Evolutionary conservation across 2,113 vertebrate species (phyloP), one percentile per base, ranked within the genome.

Genomic region (Prionailurus viverrinus): DNA sequence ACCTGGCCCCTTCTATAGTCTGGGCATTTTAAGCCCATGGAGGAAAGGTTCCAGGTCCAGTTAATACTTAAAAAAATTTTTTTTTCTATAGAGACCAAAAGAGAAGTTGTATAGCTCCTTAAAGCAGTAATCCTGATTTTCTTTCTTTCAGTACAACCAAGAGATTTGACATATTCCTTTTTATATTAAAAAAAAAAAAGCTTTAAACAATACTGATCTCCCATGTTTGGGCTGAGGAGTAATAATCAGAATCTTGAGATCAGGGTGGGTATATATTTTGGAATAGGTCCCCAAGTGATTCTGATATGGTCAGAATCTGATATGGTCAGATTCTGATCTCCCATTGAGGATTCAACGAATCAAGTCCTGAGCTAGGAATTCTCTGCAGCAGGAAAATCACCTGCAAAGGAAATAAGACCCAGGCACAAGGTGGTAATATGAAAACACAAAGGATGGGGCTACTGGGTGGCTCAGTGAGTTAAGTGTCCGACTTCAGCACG

Each of bases 241-340:
- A 95, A 36, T 92, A 87, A 76, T 90, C 18, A 78, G 68, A 90
- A 84, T 90, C 74, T 63, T 69, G 61, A 61, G 73, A 89, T 33
- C 91, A 12, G 6, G 18, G 8, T 61, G 16, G 7, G 55, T 87
- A 65, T 25, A 29, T 66, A 45, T 63, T 81, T 97, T 86, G 55
- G 27, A 76, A 66, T 82, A 83, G 51, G 33, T 36, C 23, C 29
- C 51, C 82, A 31, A 5, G 33, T 95, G 18, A 90, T 88, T 91
- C 55, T 96, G 73, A 14, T 81, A 45, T 23, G 29, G 45, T 41
- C 66, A 66, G 12, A 39, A 5, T 91, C 55, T 96, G 73, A 14
- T 81, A 45, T 23, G 29, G 45, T 41, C 66, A 66, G 12, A 39
- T 39, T 39, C 39, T 39, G 39, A 39, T 1, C 7, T 91, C 15